Evolutionary conservation across 2,888 invertebrate genomes (phyloP).

Genomic region (Xanthostigma xanthostigma): DNA sequence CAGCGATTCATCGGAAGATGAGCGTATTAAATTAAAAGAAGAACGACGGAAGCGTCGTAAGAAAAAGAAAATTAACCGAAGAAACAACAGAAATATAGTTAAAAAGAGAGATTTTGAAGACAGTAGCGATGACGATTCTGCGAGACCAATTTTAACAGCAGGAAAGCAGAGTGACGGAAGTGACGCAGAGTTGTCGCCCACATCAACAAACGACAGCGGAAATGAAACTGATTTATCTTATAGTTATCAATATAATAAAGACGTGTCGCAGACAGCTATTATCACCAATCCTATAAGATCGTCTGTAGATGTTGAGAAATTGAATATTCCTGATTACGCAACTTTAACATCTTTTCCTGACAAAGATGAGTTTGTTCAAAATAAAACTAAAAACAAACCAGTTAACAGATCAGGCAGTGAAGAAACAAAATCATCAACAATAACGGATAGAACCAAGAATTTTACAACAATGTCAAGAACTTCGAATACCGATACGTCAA

Average conservation of each 20-base stretch:
- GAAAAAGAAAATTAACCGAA: constrained; percentile 3
- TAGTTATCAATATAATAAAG: constrained; percentile 23
- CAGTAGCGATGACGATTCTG: constrained; percentile 7
- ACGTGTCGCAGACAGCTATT: constrained; percentile 8
- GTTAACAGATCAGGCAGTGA: too few relatives aligned
- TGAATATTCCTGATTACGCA: constrained; percentile 23
- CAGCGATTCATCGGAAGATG: constrained; percentile 24
- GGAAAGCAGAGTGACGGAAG: too few relatives aligned
- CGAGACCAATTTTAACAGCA: too few relatives aligned
- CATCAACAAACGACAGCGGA: constrained; percentile 7
- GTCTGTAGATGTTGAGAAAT: constrained; percentile 24
- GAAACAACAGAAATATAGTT: constrained; percentile 5
- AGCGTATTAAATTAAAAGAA: constrained; percentile 5
- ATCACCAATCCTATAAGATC: constrained; percentile 1
- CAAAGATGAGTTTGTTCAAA: too few relatives aligned
- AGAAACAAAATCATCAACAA: too few relatives aligned
- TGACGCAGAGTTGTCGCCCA: too few relatives aligned
- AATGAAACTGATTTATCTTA: constrained; percentile 22
- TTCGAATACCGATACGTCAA: too few relatives aligned
- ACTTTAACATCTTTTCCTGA: too few relatives aligned
- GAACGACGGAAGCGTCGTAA: neutral
- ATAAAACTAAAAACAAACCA: too few relatives aligned
- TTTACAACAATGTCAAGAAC: too few relatives aligned
- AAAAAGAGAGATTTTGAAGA: constrained; percentile 6
- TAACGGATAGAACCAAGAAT: too few relatives aligned